phyloP scores from a whole-genome alignment of 1,140 invertebrate genomes.

The Ceratina japonica region DNA sequence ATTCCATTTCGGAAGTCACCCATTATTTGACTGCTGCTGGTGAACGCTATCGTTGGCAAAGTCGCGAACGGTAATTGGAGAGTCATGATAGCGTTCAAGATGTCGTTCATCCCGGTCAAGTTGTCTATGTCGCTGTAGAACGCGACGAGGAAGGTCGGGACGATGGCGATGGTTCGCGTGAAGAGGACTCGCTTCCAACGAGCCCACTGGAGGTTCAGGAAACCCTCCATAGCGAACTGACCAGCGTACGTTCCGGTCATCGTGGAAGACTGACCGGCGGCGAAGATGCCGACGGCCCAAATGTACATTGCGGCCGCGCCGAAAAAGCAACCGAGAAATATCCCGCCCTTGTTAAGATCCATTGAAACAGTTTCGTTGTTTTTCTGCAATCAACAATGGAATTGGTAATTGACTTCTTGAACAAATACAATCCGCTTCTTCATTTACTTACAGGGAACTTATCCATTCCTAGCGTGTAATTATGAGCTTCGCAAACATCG shows the following conservation, averaged over 20 bases:
- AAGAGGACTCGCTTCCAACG: constrained; percentile 93
- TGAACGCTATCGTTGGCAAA: constrained; percentile 93
- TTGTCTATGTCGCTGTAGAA: constrained; percentile 87
- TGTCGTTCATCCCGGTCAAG: constrained; percentile 91
- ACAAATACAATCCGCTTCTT: too few species aligned
- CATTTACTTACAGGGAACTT: constrained; percentile 67
- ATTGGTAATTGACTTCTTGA: too few species aligned
- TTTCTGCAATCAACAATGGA: constrained; percentile 71
- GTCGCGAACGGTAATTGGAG: constrained; percentile 91
- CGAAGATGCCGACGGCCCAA: constrained; percentile 94
- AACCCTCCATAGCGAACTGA: constrained; percentile 92
- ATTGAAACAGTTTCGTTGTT: constrained; percentile 83
- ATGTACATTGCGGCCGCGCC: constrained; percentile 91
- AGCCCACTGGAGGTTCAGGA: constrained; percentile 92
- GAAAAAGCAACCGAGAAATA: constrained; percentile 92
- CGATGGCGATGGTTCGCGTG: constrained; percentile 92
- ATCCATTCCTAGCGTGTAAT: constrained; percentile 75
- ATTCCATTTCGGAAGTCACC: constrained; percentile 89
- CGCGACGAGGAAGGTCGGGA: constrained; percentile 92
- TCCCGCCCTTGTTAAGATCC: constrained; percentile 91
- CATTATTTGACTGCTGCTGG: constrained; percentile 90
- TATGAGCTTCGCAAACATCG: constrained; percentile 74
- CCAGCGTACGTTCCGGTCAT: constrained; percentile 92
- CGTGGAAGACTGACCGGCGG: constrained; percentile 94
- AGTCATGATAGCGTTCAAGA: constrained; percentile 94